These are phyloP conservation scores for Caenorhabditis sp. DNA, from an alignment of 2,888 invertebrate genomes.

Conservation along the genomic window DNA sequence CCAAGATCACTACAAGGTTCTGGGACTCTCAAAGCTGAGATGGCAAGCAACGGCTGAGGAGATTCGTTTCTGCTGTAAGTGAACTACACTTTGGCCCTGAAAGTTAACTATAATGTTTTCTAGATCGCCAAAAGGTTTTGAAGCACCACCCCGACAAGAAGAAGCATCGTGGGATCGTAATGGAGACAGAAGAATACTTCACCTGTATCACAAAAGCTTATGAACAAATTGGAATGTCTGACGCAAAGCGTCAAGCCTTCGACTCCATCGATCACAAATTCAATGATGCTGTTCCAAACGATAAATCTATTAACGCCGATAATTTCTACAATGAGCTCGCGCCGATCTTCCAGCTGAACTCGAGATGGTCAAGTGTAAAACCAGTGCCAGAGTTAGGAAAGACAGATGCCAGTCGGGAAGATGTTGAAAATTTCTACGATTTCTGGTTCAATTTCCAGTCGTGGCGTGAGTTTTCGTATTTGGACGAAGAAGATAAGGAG, in stretches of 20 bases:
- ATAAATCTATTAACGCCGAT: constrained; percentile 85
- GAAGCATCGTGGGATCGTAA: constrained; percentile 87
- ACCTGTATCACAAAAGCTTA: constrained; percentile 93
- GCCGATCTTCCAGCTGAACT: constrained; percentile 85
- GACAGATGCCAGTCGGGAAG: constrained; percentile 89
- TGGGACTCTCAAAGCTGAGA: constrained; percentile 92
- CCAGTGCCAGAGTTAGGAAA: constrained; percentile 91
- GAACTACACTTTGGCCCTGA: too few relatives aligned
- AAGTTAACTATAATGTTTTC: constrained; percentile 14
- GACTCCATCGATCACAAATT: constrained; percentile 97
- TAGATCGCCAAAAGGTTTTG: constrained; percentile 90
- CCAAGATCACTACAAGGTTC: constrained; percentile 95
- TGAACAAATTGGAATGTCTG: constrained; percentile 79
- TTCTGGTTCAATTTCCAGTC: constrained; percentile 98
- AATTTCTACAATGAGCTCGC: constrained; percentile 88
- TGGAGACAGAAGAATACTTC: constrained; percentile 94
- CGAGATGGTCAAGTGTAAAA: constrained; percentile 93
- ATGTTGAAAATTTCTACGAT: constrained; percentile 95
- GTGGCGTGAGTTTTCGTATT: constrained; percentile 97
- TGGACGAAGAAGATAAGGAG: constrained; percentile 99
- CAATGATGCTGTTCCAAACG: constrained; percentile 91
- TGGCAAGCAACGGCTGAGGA: constrained; percentile 93
- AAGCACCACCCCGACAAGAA: constrained; percentile 99
- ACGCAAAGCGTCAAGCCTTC: constrained; percentile 90
- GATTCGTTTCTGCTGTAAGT: constrained; percentile 94